These are phyloP conservation scores for Petromus typicus DNA, from an alignment of 2,113 vertebrate species.

Conservation along the genomic window DNA sequence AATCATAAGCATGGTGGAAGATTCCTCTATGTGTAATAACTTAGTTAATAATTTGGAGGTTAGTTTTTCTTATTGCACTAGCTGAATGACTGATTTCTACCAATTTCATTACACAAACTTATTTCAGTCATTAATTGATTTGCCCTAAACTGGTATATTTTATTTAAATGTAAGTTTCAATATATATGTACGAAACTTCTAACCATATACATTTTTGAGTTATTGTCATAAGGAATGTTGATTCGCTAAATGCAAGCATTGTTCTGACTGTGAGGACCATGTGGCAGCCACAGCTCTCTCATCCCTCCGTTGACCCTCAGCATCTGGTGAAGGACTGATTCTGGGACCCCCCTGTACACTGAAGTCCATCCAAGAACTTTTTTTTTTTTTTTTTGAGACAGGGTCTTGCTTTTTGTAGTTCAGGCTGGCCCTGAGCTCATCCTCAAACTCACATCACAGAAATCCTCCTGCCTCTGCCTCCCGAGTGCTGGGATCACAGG, in stretches of 20 bases:
- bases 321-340: too few relatives aligned
- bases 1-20: conserved; percentile 5
- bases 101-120: conserved; percentile 43
- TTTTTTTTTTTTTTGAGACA: too few relatives aligned
- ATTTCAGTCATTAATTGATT: background rate
- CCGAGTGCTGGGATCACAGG: too few relatives aligned
- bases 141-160: background rate
- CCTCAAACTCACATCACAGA: too few relatives aligned
- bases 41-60: conserved; percentile 59
- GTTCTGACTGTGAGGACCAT: background rate
- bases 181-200: background rate
- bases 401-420: too few relatives aligned
- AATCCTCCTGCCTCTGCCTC: too few relatives aligned
- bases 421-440: too few relatives aligned
- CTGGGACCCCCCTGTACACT: too few relatives aligned
- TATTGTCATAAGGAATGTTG: background rate
- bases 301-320: background rate
- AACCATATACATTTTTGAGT: background rate
- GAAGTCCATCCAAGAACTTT: background rate
- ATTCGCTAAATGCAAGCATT: background rate
- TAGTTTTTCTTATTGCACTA: background rate
- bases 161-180: background rate
- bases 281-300: too few relatives aligned
- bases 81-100: conserved; percentile 36
- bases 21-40: conserved; percentile 55